phyloP scores from a whole-genome alignment of 2,888 invertebrate genomes.

The Eristalis tenax region DNA sequence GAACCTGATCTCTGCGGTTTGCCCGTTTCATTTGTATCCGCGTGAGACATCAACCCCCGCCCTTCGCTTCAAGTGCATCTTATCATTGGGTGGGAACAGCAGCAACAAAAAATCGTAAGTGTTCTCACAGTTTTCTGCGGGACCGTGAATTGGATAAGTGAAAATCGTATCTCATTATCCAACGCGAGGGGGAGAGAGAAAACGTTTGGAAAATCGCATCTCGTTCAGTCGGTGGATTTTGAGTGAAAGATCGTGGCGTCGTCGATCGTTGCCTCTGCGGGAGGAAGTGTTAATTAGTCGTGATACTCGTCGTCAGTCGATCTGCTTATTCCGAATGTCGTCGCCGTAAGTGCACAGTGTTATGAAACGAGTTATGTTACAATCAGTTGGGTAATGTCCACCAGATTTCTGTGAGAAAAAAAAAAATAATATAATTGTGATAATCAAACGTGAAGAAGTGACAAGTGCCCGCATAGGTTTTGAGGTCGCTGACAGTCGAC shows the following conservation, averaged over 20 bases:
- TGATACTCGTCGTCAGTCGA: constrained; percentile 24
- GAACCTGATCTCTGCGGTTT: constrained; percentile 46
- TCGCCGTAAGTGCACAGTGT: constrained; percentile 9
- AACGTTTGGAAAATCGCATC: constrained; percentile 13
- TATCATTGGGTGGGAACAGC: neutral
- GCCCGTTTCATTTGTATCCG: constrained; percentile 12
- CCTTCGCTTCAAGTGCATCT: constrained; percentile 21
- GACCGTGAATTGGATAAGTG: constrained; percentile 3
- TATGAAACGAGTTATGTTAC: constrained; percentile 17
- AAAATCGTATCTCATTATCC: constrained; percentile 8
- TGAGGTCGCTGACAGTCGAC: neutral
- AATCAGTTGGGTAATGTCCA: constrained; percentile 12
- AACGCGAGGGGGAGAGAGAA: neutral
- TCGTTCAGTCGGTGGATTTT: constrained; percentile 17
- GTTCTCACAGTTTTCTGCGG: constrained; percentile 7
- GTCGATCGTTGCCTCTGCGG: neutral
- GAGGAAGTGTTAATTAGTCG: constrained; percentile 69
- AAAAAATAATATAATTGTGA: neutral
- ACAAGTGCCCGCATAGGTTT: neutral
- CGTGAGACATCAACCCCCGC: neutral
- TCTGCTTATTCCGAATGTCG: neutral
- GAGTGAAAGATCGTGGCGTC: constrained; percentile 33
- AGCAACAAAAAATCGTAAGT: neutral
- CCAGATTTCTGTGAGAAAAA: neutral
- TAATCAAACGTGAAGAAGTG: constrained; percentile 10